Evolutionary conservation across 2,113 vertebrate species (phyloP).

Genomic region (Phaethon lepturus): DNA sequence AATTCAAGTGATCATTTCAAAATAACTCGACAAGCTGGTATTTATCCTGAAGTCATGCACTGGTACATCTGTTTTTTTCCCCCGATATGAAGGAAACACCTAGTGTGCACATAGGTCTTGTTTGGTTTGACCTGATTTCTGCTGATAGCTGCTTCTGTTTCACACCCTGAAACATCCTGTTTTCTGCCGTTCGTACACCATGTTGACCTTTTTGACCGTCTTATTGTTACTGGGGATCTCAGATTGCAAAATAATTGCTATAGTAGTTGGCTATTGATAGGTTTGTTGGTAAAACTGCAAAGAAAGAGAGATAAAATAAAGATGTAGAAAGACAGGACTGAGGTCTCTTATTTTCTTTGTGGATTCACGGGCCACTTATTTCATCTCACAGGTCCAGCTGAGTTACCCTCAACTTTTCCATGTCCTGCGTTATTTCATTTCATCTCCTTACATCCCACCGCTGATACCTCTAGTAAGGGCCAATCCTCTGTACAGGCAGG

Average conservation of each 20-base stretch:
- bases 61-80: neutral
- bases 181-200: fast-evolving
- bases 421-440: neutral
- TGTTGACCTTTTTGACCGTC: neutral
- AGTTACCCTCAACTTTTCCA: neutral
- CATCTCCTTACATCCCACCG: neutral
- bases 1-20: neutral
- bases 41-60: neutral
- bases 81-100: neutral
- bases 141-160: neutral
- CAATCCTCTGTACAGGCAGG: neutral
- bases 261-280: neutral
- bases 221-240: neutral
- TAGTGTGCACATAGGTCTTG: neutral
- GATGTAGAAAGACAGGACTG: neutral
- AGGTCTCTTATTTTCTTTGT: neutral
- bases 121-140: neutral
- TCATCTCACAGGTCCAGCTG: neutral
- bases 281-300: neutral
- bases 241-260: neutral
- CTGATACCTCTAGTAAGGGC: neutral
- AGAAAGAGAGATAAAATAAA: neutral
- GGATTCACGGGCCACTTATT: neutral
- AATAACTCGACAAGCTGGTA: neutral
- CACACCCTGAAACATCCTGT: neutral